Percentiles rank a stretch among this genome's conserved stretches.
phyloP scores from a whole-genome alignment of 2,113 vertebrate genomes.

The Colaptes auratus region DNA sequence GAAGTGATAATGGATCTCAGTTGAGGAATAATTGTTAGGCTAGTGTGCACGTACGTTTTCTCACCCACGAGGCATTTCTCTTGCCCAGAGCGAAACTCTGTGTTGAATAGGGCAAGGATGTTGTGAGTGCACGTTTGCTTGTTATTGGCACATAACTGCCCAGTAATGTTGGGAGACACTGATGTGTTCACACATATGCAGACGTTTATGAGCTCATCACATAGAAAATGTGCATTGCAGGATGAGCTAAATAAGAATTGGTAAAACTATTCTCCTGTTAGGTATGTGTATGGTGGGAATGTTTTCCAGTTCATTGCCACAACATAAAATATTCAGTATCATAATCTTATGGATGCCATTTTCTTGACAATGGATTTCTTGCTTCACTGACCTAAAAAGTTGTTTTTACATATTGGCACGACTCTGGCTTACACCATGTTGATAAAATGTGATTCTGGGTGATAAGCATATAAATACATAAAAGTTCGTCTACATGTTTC shows the following conservation, averaged over 20 bases:
- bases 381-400: conserved; percentile 66
- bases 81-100: not conserved
- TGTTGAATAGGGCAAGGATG: not conserved
- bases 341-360: not conserved
- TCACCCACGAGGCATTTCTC: conserved; percentile 13
- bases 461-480: not conserved
- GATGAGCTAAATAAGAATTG: not conserved
- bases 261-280: not conserved
- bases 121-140: not conserved
- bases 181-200: not conserved
- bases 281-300: not conserved
- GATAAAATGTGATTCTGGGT: not conserved
- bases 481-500: not conserved
- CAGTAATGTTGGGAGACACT: not conserved
- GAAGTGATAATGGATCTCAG: not conserved
- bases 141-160: not conserved
- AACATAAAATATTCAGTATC: not conserved
- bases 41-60: not conserved
- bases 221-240: not conserved
- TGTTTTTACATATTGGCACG: conserved; percentile 18
- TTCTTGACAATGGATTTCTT: conserved; percentile 64
- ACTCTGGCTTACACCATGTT: not conserved
- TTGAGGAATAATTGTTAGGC: not conserved
- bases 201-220: not conserved
- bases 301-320: conserved; percentile 13